Evolutionary conservation across 2,797 vertebrate species (phyloP), one percentile per base, ranked within the genome.

Genomic region (Mycteria americana): DNA sequence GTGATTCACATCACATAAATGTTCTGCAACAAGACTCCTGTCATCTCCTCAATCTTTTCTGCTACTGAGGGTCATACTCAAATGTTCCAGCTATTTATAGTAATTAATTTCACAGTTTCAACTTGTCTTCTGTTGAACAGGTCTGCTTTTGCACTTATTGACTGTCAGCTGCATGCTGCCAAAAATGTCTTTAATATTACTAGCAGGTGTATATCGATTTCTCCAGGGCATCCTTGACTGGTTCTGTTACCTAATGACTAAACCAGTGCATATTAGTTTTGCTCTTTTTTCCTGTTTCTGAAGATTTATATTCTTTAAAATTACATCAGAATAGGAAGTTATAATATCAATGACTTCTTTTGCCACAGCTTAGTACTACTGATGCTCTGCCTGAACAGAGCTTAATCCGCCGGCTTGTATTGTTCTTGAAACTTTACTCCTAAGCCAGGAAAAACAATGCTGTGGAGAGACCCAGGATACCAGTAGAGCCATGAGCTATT

Each of bases 81-180:
- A 88, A 88, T 90, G 92, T 95, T 89, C 89, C 46, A 60, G 57
- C 68, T 97, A 95, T 95, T 94, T 94, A 92, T 94, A 94, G 88
- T 79, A 89, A 92, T 94, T 92, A 96, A 89, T 95, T 89, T 94
- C 82, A 82, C 85, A 88, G 85, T 92, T 97, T 91, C 73, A 88
- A 13, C 63, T 86, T 1, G 2, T 89, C 53, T 92, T 59, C 62
- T 93, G 64, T 69, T 46, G 39, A 80, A 85, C 72, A 94, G 92
- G 75, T 92, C 87, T 92, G 85, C 73, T 89, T 96, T 93, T 78
- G 73, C 62, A 86, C 68, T 91, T 95, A 88, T 27, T 2, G 30
- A 63, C 80, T 85, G 43, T 88, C 69, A 85, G 89, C 62, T 1
- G 1, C 50, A 11, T 11, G 41, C 82, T 86, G 85, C 62, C 73